Conservation (phyloP, 2,888 invertebrate genomes). For the Idaea aversata region DNA sequence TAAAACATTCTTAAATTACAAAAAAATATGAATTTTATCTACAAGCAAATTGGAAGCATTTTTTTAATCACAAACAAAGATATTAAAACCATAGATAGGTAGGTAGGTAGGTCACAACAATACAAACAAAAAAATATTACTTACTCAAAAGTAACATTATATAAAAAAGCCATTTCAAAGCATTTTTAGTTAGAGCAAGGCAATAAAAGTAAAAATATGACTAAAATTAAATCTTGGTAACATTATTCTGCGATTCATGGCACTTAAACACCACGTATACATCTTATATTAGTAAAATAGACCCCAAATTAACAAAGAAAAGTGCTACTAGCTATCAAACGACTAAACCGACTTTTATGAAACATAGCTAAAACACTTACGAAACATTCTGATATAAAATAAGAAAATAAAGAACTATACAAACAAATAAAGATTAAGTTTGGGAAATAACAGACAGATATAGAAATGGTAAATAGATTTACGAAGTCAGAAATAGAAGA, state of each 20-base stretch:
- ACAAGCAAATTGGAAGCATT: not conserved
- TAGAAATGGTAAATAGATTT: not conserved
- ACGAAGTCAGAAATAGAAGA: not conserved
- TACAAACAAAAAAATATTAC: not conserved
- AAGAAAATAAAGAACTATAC: too few relatives aligned
- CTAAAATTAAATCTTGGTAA: slow-evolving; percentile 40
- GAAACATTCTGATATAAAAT: too few relatives aligned
- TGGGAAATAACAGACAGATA: not conserved
- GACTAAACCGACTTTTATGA: too few relatives aligned
- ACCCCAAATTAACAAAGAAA: too few relatives aligned
- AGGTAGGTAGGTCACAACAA: not conserved
- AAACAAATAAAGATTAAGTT: too few relatives aligned
- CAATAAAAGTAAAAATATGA: not conserved
- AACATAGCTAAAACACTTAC: too few relatives aligned
- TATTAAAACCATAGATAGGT: not conserved
- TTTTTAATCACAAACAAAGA: not conserved
- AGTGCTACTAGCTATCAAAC: too few relatives aligned
- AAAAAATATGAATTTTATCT: not conserved
- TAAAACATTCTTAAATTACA: not conserved
- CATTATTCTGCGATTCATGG: slow-evolving; percentile 42
- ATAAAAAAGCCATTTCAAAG: slow-evolving; percentile 9
- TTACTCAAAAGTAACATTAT: not conserved
- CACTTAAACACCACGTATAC: slow-evolving; percentile 35
- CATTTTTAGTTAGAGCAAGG: not conserved
- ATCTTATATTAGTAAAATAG: not conserved